These are phyloP conservation scores for Cacoxenus indagator DNA, from an alignment of 2,888 invertebrate genomes.

Conservation along the genomic window DNA sequence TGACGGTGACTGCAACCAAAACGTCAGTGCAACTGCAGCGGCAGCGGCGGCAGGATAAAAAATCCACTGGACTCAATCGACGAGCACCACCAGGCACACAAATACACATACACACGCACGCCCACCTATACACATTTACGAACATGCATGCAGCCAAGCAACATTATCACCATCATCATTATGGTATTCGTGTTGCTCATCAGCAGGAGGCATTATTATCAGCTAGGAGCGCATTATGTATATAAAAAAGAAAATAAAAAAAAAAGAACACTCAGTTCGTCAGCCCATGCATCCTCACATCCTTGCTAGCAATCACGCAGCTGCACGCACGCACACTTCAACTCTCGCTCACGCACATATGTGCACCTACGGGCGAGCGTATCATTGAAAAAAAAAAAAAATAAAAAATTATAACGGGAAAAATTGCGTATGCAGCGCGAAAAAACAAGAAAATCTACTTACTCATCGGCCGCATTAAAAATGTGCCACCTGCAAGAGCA, in stretches of 20 bases:
- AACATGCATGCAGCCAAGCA: neutral
- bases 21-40: conserved; percentile 31
- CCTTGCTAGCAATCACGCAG: conserved; percentile 12
- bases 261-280: conserved; percentile 7
- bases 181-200: neutral
- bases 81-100: neutral
- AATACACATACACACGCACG: conserved; percentile 23
- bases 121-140: neutral
- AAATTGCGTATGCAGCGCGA: conserved; percentile 39
- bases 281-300: neutral
- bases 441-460: conserved; percentile 60
- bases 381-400: conserved; percentile 3
- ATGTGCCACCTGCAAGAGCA: conserved; percentile 29
- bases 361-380: neutral
- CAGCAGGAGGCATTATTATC: conserved; percentile 57
- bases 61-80: conserved; percentile 5
- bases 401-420: conserved; percentile 27
- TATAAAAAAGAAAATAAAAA: no score
- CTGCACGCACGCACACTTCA: conserved; percentile 13
- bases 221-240: conserved; percentile 51
- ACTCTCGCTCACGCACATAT: neutral
- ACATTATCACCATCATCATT: neutral
- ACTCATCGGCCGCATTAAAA: conserved; percentile 48
- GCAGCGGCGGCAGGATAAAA: conserved; percentile 26
- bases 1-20: conserved; percentile 29